Conservation (phyloP, 1,140 invertebrate genomes). For the Calephelis nemesis region DNA sequence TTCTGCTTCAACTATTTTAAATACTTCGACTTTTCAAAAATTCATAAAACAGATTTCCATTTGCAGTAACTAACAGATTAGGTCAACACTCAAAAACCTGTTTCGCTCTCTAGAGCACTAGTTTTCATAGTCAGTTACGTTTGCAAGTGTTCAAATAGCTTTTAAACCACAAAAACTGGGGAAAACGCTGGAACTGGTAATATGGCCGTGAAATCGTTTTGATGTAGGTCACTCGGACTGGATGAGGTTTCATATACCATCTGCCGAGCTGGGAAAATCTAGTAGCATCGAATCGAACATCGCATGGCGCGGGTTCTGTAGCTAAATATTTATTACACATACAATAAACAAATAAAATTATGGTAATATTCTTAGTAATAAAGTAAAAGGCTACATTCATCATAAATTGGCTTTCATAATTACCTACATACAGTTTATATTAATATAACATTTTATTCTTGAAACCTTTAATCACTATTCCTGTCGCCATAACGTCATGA, state of each 20-base stretch:
- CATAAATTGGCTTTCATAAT: too few species aligned
- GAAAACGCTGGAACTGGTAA: neutral
- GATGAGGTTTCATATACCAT: conserved; percentile 2
- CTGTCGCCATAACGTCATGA: too few species aligned
- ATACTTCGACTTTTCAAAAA: too few species aligned
- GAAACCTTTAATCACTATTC: too few species aligned
- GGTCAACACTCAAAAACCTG: neutral
- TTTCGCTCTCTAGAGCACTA: neutral
- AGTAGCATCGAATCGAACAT: neutral
- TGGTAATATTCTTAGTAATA: too few species aligned
- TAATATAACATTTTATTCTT: too few species aligned
- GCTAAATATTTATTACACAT: neutral
- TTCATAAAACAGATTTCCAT: too few species aligned
- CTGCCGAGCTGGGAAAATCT: neutral
- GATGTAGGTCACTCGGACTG: conserved; percentile 9
- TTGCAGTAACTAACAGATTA: neutral
- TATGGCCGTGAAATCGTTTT: conserved; percentile 10
- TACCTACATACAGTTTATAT: too few species aligned
- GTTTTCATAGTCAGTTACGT: conserved; percentile 10
- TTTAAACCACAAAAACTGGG: conserved; percentile 8
- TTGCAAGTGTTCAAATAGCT: conserved; percentile 10
- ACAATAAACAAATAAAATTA: too few species aligned
- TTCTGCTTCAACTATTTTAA: too few species aligned
- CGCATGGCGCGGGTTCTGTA: neutral
- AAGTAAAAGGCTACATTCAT: too few species aligned